These are phyloP conservation scores for Rotaria sp. DNA, from an alignment of 2,888 invertebrate species.

Conservation along the genomic window DNA sequence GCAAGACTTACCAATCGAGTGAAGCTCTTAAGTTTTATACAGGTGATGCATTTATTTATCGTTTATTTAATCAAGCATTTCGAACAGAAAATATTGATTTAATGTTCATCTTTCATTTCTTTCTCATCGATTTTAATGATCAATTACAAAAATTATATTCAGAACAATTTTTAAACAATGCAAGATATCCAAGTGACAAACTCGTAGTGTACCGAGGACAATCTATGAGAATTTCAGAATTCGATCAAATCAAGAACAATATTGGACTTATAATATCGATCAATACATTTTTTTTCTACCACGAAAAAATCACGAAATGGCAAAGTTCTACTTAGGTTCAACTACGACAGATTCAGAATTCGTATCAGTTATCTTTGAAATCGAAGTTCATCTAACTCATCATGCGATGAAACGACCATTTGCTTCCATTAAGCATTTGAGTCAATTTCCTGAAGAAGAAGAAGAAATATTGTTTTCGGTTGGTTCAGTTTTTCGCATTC, in stretches of 20 bases:
- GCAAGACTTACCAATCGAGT: neutral
- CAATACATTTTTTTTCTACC: neutral
- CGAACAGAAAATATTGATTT: conserved; percentile 17
- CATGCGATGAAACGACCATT: neutral
- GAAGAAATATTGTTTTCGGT: neutral
- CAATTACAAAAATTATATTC: neutral
- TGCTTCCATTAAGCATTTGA: neutral
- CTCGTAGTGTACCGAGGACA: neutral
- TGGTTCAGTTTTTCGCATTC: neutral
- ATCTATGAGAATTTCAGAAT: neutral
- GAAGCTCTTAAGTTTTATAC: neutral
- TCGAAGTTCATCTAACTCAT: neutral
- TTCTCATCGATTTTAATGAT: neutral
- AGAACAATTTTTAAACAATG: neutral
- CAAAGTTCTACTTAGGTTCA: neutral
- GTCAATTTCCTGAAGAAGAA: neutral
- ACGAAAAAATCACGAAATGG: neutral
- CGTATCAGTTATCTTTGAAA: neutral
- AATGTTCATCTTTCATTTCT: neutral
- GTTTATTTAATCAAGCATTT: neutral
- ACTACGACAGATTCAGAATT: neutral
- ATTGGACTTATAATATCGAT: neutral
- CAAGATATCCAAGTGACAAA: neutral
- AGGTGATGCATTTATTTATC: neutral
- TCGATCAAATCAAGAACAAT: neutral